Evolutionary conservation across 2,888 invertebrate species (phyloP).

Genomic region (Monopis laevigella): DNA sequence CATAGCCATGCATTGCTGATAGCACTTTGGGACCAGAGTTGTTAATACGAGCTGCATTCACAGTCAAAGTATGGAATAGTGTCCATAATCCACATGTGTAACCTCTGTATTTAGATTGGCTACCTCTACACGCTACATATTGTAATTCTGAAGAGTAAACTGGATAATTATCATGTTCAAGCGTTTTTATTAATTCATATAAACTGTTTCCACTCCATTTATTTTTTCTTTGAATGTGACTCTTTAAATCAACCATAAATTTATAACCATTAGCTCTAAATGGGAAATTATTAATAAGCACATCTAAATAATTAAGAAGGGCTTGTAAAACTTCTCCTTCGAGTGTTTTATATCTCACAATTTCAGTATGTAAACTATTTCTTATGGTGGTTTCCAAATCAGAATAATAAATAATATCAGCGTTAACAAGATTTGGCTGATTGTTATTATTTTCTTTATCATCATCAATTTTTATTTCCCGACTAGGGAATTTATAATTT

Average conservation of each 20-base stretch:
- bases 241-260: slow-evolving; percentile 71
- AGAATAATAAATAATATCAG: slow-evolving; percentile 78
- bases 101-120: slow-evolving; percentile 77
- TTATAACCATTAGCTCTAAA: slow-evolving; percentile 72
- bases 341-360: slow-evolving; percentile 75
- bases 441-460: slow-evolving; percentile 26
- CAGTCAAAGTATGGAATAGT: slow-evolving; percentile 90
- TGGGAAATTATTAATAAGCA: slow-evolving; percentile 83
- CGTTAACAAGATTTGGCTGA: slow-evolving; percentile 19
- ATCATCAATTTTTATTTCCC: slow-evolving; percentile 17
- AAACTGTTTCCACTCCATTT: slow-evolving; percentile 70
- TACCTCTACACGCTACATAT: slow-evolving; percentile 87
- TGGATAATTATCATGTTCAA: slow-evolving; percentile 64
- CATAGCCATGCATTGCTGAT: slow-evolving; percentile 85
- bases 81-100: slow-evolving; percentile 97
- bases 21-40: slow-evolving; percentile 74
- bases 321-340: slow-evolving; percentile 76
- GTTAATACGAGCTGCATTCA: slow-evolving; percentile 71
- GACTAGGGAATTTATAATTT: slow-evolving; percentile 47
- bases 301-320: slow-evolving; percentile 76
- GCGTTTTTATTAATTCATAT: slow-evolving; percentile 57
- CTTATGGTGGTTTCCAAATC: slow-evolving; percentile 90
- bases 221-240: slow-evolving; percentile 52
- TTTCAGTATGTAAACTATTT: slow-evolving; percentile 85
- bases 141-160: slow-evolving; percentile 59